Conservation (phyloP, 2,113 vertebrate genomes). For the Electrona antarctica region DNA sequence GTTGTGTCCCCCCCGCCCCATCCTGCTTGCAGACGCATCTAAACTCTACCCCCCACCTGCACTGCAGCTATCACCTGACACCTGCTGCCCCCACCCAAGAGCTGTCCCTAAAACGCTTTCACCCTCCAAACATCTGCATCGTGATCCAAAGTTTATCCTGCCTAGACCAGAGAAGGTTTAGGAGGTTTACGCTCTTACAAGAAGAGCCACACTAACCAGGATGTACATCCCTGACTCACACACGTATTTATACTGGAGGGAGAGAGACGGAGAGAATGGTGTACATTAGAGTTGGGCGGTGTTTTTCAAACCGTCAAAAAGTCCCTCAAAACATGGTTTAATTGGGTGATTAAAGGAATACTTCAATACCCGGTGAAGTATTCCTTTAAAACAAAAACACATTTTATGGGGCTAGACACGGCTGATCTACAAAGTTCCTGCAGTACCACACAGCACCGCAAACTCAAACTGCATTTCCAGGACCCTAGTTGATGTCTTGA, state of each 20-base stretch:
- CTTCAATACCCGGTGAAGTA: too few species aligned
- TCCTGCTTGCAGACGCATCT: constrained; percentile 44
- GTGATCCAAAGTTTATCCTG: constrained; percentile 59
- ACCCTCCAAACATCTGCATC: constrained; percentile 38
- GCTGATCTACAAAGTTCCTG: too few species aligned
- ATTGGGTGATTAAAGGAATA: too few species aligned
- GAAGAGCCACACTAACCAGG: constrained; percentile 63
- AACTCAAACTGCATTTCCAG: too few species aligned
- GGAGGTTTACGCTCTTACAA: constrained; percentile 63
- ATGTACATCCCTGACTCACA: constrained; percentile 80
- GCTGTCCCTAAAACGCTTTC: constrained; percentile 66
- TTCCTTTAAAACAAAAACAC: too few species aligned
- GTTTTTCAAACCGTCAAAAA: too few species aligned
- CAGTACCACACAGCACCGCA: too few species aligned
- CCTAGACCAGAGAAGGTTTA: constrained; percentile 68
- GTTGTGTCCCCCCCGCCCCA: constrained; percentile 38
- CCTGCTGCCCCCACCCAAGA: constrained; percentile 80
- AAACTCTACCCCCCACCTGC: constrained; percentile 46
- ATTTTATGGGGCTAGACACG: too few species aligned
- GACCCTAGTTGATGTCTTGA: too few species aligned
- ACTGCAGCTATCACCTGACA: constrained; percentile 39
- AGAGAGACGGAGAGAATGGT: constrained; percentile 2
- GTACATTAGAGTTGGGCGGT: too few species aligned
- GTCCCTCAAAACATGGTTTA: too few species aligned
- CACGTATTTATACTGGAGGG: constrained; percentile 56